Conservation (phyloP, 2,113 vertebrate species). For the Ovis canadensis region DNA sequence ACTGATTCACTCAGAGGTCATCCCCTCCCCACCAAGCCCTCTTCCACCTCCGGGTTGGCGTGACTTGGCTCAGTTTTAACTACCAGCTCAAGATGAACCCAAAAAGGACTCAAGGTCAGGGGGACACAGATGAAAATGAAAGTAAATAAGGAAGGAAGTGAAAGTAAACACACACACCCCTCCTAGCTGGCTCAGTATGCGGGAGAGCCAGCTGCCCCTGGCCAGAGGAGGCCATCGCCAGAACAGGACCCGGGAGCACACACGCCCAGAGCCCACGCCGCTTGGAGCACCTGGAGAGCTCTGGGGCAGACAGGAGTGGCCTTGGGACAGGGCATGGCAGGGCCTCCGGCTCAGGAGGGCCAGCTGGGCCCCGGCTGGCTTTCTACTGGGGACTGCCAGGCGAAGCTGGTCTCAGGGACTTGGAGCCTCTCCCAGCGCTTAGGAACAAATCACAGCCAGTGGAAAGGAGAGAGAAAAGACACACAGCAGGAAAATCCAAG, state of each 20-base stretch:
- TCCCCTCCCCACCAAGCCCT: not conserved
- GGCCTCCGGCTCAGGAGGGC: not conserved
- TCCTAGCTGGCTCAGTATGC: not conserved
- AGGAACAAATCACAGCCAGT: not conserved
- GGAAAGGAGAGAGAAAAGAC: not conserved
- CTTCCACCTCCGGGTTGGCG: not conserved
- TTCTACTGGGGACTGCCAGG: not conserved
- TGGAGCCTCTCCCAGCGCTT: accelerated
- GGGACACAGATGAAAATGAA: not conserved
- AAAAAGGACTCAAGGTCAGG: not conserved
- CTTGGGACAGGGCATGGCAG: not conserved
- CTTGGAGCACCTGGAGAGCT: not conserved
- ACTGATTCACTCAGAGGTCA: not conserved
- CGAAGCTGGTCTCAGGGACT: not conserved
- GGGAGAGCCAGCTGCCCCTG: not conserved
- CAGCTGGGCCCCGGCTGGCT: not conserved
- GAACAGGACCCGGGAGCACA: not conserved
- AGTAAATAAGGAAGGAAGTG: not conserved
- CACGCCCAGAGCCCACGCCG: accelerated
- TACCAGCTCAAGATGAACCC: not conserved
- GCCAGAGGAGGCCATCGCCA: not conserved
- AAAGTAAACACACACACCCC: not conserved
- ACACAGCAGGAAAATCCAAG: not conserved
- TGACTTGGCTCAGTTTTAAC: not conserved
- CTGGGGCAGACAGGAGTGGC: not conserved